phyloP scores from a whole-genome alignment of 2,113 vertebrate species.

The Falcunculus frontatus region DNA sequence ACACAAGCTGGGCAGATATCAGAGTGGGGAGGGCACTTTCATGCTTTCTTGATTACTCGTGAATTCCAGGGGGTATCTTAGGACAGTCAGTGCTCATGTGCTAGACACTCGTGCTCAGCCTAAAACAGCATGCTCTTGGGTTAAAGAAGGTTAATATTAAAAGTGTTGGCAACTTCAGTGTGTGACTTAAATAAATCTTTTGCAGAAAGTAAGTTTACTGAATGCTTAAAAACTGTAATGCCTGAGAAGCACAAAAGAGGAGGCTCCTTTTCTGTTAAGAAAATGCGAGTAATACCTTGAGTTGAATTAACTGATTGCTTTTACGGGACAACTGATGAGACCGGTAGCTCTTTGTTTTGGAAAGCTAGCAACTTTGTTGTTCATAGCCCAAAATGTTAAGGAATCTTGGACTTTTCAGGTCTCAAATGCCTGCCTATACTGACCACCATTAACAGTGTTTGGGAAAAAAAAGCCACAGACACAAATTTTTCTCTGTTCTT shows the following conservation, averaged over 20 bases:
- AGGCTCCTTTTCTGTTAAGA: background rate
- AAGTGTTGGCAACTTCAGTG: background rate
- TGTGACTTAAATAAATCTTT: background rate
- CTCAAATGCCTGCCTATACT: background rate
- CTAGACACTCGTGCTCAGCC: background rate
- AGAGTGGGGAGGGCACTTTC: background rate
- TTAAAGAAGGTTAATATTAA: background rate
- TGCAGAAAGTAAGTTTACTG: background rate
- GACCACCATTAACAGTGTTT: background rate
- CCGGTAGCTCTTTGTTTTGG: background rate
- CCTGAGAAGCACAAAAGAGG: background rate
- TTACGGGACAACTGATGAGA: background rate
- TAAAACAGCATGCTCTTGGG: background rate
- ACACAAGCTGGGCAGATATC: background rate
- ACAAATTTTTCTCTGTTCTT: background rate
- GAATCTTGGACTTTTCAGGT: background rate
- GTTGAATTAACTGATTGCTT: background rate
- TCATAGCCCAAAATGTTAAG: background rate
- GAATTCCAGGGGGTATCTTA: slow-evolving; percentile 26
- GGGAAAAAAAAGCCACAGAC: background rate
- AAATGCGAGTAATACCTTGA: background rate
- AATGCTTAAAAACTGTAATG: background rate
- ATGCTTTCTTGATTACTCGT: slow-evolving; percentile 3
- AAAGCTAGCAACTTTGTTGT: background rate
- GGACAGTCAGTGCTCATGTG: background rate